Conservation (phyloP, 1,140 invertebrate genomes). For the Cydia strobilella region DNA sequence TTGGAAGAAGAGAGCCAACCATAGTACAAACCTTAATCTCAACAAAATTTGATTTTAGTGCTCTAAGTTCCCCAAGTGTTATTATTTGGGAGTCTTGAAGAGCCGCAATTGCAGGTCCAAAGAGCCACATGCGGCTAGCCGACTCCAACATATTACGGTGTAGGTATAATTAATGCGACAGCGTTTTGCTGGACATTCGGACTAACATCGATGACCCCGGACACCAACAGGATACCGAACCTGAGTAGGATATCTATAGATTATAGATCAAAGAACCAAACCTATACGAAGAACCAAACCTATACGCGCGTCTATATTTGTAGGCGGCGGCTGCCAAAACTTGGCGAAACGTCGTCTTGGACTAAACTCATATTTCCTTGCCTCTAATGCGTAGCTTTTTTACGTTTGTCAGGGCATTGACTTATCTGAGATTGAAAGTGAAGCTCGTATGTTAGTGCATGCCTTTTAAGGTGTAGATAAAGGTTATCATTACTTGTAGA, state of each 20-base stretch:
- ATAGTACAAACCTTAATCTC: too few relatives aligned
- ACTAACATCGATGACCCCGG: too few relatives aligned
- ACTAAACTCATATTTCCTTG: conserved; percentile 37
- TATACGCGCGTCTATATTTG: conserved; percentile 33
- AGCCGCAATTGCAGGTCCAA: too few relatives aligned
- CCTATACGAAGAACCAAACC: conserved; percentile 3
- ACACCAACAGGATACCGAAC: conserved; percentile 15
- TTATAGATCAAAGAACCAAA: conserved; percentile 19
- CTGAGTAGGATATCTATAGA: conserved; percentile 15
- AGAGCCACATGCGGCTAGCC: too few relatives aligned
- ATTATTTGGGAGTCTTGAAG: too few relatives aligned
- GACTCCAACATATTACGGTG: too few relatives aligned
- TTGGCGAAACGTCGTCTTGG: conserved; percentile 41
- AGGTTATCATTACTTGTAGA: conserved; percentile 35
- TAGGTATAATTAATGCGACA: too few relatives aligned
- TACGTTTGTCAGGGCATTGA: conserved; percentile 36
- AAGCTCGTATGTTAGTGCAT: background rate
- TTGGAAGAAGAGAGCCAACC: too few relatives aligned
- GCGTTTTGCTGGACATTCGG: too few relatives aligned
- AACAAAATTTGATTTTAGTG: too few relatives aligned
- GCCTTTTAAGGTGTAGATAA: background rate
- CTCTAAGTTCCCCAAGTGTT: too few relatives aligned
- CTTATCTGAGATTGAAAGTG: conserved; percentile 34
- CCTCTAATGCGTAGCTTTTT: conserved; percentile 41
- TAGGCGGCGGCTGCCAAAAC: conserved; percentile 37